Evolutionary conservation across 2,113 vertebrate genomes (phyloP).

Genomic region (Alethe diademata): DNA sequence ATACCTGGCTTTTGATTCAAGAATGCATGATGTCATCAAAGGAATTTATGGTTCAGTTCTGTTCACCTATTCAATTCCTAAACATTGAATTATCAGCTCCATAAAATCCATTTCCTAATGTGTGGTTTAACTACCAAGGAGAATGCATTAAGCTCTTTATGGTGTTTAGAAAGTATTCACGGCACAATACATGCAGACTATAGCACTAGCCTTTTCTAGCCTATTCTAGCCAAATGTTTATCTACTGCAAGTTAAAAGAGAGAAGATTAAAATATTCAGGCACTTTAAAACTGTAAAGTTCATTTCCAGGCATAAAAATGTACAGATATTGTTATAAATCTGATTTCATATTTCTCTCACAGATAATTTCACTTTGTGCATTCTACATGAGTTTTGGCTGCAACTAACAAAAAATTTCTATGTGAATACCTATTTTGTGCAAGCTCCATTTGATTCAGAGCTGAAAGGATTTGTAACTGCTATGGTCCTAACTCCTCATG

Average conservation of each 20-base stretch:
- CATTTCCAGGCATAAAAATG: neutral
- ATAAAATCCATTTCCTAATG: neutral
- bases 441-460: neutral
- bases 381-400: neutral
- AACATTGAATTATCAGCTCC: neutral
- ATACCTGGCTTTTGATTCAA: neutral
- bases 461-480: neutral
- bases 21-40: neutral
- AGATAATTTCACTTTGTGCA: neutral
- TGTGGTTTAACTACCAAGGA: neutral
- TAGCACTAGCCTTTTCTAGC: neutral
- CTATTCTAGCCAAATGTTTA: neutral
- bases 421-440: neutral
- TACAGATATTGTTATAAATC: neutral
- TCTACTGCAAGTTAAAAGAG: neutral
- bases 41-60: neutral
- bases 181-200: neutral
- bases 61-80: neutral
- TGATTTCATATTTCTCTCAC: neutral
- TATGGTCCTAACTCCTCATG: neutral
- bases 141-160: neutral
- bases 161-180: neutral
- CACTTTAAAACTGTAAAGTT: neutral
- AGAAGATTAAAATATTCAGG: neutral
- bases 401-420: neutral